Evolutionary conservation across 2,797 vertebrate genomes (phyloP), one percentile per base, ranked within the genome.

Genomic region (Erithacus rubecula): DNA sequence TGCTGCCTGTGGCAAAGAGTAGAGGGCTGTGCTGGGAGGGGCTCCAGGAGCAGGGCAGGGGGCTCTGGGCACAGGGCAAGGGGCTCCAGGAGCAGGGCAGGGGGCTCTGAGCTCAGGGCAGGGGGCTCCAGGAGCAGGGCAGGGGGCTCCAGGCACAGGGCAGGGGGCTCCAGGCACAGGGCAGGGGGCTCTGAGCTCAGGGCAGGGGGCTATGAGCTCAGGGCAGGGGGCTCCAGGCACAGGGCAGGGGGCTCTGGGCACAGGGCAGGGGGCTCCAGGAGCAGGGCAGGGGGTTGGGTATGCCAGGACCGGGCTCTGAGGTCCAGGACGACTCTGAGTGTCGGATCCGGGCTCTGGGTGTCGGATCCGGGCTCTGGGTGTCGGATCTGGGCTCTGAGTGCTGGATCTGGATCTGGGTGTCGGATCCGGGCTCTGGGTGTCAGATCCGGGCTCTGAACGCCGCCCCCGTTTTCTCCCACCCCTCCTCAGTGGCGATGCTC

Each of bases 391-490:
- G n/a, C n/a, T n/a, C n/a, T n/a, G n/a, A n/a, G n/a, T n/a, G n/a
- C n/a, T n/a, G n/a, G n/a, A n/a, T n/a, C n/a, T n/a, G n/a, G n/a
- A n/a, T n/a, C n/a, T n/a, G n/a, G n/a, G n/a, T n/a, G n/a, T n/a
- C n/a, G n/a, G n/a, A n/a, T n/a, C n/a, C 15, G 26, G 59, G 10
- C 37, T 77, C 14, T 14, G 63, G 34, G 30, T 8, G 24, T 15
- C 15, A 10, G 27, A 8, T 18, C 7, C 1, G 30, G 24, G 32
- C 27, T 41, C 55, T 9, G 34, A 39, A 10, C 34, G 9, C 21
- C 3, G 12, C 12, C 10, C 10, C 6, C 3, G 8, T 1, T 22
- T 36, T 13, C 26, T 5, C 3, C 20, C 43, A 9, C 7, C 34
- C 53, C 52, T 30, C 34, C 2, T 27, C 59, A 64, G 81, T 32